Evolutionary conservation across 2,888 invertebrate species (phyloP), one percentile per base, ranked within the genome.

Genomic region (Drosophila kuntzei): DNA sequence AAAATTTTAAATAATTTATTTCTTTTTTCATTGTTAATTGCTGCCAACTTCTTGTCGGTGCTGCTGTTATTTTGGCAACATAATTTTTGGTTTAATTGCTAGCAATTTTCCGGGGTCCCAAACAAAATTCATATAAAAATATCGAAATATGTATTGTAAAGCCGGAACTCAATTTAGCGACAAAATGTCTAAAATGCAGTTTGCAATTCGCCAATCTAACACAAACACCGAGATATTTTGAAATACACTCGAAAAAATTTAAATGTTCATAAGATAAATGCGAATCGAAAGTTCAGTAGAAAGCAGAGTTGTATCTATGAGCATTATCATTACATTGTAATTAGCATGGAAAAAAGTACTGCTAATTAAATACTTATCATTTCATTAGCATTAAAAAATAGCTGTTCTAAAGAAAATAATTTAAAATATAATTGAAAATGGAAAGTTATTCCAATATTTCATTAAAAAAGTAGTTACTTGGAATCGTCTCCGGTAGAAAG

Each of bases 101-200:
- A 59, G 65, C 71, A 63, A 70, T 70, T 79, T 79, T 67, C 61
- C 64, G 39, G 55, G 27, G 6, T 43, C 44, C 39, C 59, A 62
- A 71, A 59, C 57, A 14, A 29, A 18, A 47, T 70, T 46, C 47
- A 43, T 61, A 78, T 77, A 50, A 77, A 73, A 79, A 49, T 41
- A 49, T 41, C 37, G 64, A 72, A 75, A 65, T 70, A 70, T 22
- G 22, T 22, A 27, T 75, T 80, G 55, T 70, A 76, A 71, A 71
- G 72, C 72, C 85, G 87, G 82, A 87, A 87, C 85, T 88, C 76
- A 87, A 87, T 89, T 89, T 89, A 72, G 87, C 74, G 72, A 76
- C 70, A 78, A 89, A 87, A 85, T 80, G 72, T 70, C 87, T 75
- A 78, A 85, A 88, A 83, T 86, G 79, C 74, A 80, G 87, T 80